Evolutionary conservation across 1,140 invertebrate genomes (phyloP).

Genomic region (Eciton burchellii): DNA sequence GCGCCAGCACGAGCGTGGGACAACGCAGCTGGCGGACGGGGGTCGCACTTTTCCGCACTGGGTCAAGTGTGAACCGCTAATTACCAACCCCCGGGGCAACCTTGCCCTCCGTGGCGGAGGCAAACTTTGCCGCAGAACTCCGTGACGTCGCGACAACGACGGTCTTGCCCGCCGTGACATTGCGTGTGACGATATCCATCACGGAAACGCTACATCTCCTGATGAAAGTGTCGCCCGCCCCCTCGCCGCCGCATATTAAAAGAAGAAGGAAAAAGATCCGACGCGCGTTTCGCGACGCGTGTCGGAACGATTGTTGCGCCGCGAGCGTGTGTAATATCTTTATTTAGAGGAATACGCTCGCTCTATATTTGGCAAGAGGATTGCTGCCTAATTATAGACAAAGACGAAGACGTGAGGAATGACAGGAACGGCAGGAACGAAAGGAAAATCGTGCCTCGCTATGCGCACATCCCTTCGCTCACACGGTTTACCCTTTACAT

Average conservation of each 20-base stretch:
- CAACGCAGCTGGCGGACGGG: neutral
- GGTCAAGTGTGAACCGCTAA: conserved; percentile 80
- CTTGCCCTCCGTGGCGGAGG: conserved; percentile 78
- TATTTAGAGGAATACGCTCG: neutral
- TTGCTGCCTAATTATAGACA: conserved; percentile 1
- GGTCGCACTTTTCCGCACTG: conserved; percentile 62
- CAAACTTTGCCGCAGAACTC: conserved; percentile 73
- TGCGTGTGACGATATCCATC: conserved; percentile 17
- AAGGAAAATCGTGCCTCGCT: too few relatives aligned
- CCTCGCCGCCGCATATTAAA: conserved; percentile 8
- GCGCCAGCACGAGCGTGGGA: neutral
- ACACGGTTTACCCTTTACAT: too few relatives aligned
- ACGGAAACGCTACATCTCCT: conserved; percentile 30
- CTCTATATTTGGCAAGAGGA: neutral
- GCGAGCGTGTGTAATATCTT: neutral
- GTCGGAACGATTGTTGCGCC: neutral
- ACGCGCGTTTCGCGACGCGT: conserved; percentile 17
- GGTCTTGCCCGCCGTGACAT: conserved; percentile 21
- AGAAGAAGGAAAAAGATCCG: conserved; percentile 10
- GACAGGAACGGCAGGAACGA: too few relatives aligned
- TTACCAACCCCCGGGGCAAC: conserved; percentile 72
- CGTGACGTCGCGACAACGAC: neutral
- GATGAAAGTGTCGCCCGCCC: conserved; percentile 19
- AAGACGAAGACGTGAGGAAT: neutral
- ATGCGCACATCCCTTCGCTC: too few relatives aligned